These are phyloP conservation scores for Pseudomyrmex concolor DNA, from an alignment of 1,140 invertebrate species.

Conservation along the genomic window DNA sequence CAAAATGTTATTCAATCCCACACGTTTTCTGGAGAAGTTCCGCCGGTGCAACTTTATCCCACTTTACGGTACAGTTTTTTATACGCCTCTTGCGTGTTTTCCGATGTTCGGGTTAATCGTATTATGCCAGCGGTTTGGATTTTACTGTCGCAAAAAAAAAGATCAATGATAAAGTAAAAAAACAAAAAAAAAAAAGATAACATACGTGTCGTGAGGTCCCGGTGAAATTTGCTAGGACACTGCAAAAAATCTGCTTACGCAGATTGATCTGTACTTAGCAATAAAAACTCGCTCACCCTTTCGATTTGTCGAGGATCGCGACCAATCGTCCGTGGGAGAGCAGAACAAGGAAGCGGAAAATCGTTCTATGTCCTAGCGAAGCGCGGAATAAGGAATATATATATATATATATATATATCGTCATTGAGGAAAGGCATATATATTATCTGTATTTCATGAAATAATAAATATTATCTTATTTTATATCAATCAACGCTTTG, in stretches of 20 bases:
- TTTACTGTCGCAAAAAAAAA: background rate
- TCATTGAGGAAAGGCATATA: constrained; percentile 66
- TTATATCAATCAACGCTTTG: constrained; percentile 69
- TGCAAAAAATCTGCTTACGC: constrained; percentile 43
- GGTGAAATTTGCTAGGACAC: constrained; percentile 52
- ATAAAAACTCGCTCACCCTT: constrained; percentile 61
- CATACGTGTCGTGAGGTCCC: too few relatives aligned
- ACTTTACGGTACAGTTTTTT: constrained; percentile 48
- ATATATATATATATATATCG: background rate
- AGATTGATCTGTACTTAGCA: constrained; percentile 40
- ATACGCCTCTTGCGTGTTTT: constrained; percentile 63
- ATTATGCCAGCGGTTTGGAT: constrained; percentile 10
- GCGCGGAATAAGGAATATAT: constrained; percentile 47
- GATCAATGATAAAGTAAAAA: background rate
- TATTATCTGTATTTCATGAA: constrained; percentile 71
- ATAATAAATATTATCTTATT: constrained; percentile 76
- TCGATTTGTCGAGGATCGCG: constrained; percentile 12
- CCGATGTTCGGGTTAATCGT: constrained; percentile 61
- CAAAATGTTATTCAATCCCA: constrained; percentile 15
- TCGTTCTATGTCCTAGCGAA: constrained; percentile 65
- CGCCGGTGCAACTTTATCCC: constrained; percentile 26
- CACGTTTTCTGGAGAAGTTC: background rate
- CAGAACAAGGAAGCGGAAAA: constrained; percentile 21
- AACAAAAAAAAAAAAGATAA: background rate
- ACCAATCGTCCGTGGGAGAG: background rate